phyloP scores from a whole-genome alignment of 2,888 invertebrate genomes.

The Branchellion lobata region DNA sequence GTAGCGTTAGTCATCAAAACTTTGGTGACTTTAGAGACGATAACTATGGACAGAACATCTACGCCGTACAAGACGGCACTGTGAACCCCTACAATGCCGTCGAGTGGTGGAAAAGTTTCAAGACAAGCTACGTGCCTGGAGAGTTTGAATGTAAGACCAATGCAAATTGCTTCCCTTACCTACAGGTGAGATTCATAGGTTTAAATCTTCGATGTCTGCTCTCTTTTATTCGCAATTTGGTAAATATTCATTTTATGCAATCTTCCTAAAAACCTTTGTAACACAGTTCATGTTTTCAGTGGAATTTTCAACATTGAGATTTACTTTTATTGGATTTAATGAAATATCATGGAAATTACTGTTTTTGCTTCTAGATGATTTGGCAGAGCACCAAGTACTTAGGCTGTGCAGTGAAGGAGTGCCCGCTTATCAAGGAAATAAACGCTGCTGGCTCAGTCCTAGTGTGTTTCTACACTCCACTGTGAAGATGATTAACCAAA shows the following conservation, averaged over 20 bases:
- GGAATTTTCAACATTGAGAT: no score
- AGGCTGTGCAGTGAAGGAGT: not conserved
- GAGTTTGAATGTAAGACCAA: not conserved
- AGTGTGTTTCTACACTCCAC: slow-evolving; percentile 8
- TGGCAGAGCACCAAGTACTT: not conserved
- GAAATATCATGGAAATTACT: not conserved
- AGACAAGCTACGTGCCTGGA: not conserved
- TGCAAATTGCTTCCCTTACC: not conserved
- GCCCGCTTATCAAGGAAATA: not conserved
- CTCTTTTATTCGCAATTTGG: no score
- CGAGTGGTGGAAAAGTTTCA: not conserved
- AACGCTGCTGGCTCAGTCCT: not conserved
- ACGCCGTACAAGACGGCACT: not conserved
- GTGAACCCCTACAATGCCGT: not conserved
- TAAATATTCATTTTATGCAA: no score
- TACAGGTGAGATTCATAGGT: no score
- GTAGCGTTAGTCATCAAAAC: not conserved
- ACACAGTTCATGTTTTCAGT: no score
- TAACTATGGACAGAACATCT: slow-evolving; percentile 3
- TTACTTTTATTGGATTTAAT: not conserved
- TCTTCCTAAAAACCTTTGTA: no score
- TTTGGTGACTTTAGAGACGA: slow-evolving; percentile 1
- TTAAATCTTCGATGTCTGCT: no score
- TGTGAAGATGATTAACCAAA: no score
- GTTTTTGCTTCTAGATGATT: not conserved